Conservation (phyloP, 2,797 vertebrate genomes). For the Fistularia commersonii region DNA sequence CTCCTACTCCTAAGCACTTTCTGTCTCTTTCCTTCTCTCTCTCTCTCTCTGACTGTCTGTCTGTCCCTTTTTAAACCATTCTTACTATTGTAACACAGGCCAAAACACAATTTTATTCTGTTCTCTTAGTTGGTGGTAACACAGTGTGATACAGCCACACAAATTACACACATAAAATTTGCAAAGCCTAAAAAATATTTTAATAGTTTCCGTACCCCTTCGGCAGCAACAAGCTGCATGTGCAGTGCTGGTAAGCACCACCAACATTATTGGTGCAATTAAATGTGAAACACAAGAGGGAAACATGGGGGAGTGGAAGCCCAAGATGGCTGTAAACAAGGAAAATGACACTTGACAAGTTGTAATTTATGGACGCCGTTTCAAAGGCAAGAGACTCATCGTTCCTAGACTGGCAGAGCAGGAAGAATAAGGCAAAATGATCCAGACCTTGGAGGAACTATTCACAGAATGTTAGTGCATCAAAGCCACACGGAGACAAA, state of each 20-base stretch:
- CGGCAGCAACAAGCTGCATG: slow-evolving; percentile 56
- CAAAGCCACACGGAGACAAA: slow-evolving; percentile 70
- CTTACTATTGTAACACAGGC: slow-evolving; percentile 57
- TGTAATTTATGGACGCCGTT: slow-evolving; percentile 79
- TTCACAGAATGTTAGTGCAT: slow-evolving; percentile 78
- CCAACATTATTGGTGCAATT: slow-evolving; percentile 77
- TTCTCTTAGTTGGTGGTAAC: slow-evolving; percentile 74
- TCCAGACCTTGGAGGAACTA: slow-evolving; percentile 73
- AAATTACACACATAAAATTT: slow-evolving; percentile 79
- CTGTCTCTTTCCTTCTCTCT: slow-evolving; percentile 32
- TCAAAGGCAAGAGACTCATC: slow-evolving; percentile 71
- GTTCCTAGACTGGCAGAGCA: slow-evolving; percentile 63
- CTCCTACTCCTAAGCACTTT: slow-evolving; percentile 34
- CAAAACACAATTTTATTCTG: slow-evolving; percentile 65
- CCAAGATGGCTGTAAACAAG: slow-evolving; percentile 81
- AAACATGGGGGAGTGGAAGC: slow-evolving; percentile 63
- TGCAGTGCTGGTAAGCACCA: slow-evolving; percentile 64
- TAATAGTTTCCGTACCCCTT: slow-evolving; percentile 76
- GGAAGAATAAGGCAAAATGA: slow-evolving; percentile 64
- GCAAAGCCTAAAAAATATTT: slow-evolving; percentile 78
- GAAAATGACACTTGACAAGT: slow-evolving; percentile 82
- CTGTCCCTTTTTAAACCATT: slow-evolving; percentile 45
- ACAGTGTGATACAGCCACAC: slow-evolving; percentile 77
- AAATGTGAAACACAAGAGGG: slow-evolving; percentile 76
- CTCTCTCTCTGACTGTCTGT: slow-evolving; percentile 22